These are phyloP conservation scores for Threskiornis aethiopicus DNA, from an alignment of 2,797 vertebrate species.

Conservation along the genomic window DNA sequence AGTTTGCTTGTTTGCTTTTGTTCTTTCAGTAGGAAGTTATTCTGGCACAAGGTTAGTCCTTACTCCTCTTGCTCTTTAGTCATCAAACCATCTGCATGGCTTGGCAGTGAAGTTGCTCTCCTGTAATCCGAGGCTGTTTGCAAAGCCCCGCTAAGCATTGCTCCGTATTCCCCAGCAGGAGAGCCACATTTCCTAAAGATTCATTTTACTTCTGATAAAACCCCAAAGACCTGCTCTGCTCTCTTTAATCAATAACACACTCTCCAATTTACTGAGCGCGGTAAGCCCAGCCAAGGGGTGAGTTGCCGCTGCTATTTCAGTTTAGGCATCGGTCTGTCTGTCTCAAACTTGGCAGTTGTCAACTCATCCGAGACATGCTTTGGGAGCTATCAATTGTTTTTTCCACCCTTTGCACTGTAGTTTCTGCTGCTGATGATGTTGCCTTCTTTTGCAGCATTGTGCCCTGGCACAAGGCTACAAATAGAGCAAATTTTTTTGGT, in stretches of 20 bases:
- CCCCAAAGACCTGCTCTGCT: neutral
- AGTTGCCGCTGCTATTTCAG: neutral
- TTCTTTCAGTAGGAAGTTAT: neutral
- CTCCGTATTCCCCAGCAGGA: neutral
- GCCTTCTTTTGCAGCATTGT: neutral
- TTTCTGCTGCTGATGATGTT: neutral
- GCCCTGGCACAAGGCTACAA: neutral
- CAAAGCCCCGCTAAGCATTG: neutral
- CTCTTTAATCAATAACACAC: neutral
- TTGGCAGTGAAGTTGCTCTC: neutral
- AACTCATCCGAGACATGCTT: neutral
- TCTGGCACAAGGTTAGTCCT: neutral
- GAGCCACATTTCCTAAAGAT: neutral
- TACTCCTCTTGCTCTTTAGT: neutral
- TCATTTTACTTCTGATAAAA: neutral
- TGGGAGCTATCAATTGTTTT: neutral
- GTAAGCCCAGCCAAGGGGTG: neutral
- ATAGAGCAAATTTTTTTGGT: neutral
- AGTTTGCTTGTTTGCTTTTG: neutral
- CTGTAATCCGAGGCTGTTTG: neutral
- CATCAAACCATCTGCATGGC: neutral
- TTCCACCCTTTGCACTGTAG: neutral
- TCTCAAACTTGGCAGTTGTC: neutral
- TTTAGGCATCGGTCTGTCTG: neutral
- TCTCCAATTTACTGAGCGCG: fast-evolving